A percentile compares a stretch with the other conserved stretches of the same genome.
phyloP scores from a whole-genome alignment of 2,113 vertebrate genomes.

The Amphilophus citrinellus region DNA sequence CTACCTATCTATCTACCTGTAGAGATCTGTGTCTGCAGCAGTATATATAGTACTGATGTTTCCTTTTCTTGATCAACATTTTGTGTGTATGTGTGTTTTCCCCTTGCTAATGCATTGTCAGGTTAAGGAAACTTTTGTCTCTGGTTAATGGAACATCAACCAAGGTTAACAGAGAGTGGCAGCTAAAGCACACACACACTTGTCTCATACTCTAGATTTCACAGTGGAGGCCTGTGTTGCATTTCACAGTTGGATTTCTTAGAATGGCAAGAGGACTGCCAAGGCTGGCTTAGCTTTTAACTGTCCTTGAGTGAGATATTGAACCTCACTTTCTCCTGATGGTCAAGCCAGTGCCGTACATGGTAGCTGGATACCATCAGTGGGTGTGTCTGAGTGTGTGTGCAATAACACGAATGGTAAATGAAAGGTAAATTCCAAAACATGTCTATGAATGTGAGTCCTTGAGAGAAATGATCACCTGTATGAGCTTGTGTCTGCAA shows the following conservation, averaged over 20 bases:
- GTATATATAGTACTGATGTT: not conserved
- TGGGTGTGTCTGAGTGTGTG: not conserved
- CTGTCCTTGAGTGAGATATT: not conserved
- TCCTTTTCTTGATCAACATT: not conserved
- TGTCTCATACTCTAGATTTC: not conserved
- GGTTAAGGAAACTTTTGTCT: slow-evolving; percentile 66
- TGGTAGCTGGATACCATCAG: not conserved
- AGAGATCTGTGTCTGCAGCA: not conserved
- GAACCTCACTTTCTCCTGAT: not conserved
- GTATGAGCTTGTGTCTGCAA: not conserved
- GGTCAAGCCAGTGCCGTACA: not conserved
- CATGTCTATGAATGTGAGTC: not conserved
- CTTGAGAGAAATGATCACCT: not conserved
- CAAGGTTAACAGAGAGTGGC: slow-evolving; percentile 67
- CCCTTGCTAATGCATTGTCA: slow-evolving; percentile 55
- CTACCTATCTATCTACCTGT: slow-evolving; percentile 21
- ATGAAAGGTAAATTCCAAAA: not conserved
- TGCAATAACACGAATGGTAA: not conserved
- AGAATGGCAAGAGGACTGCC: not conserved
- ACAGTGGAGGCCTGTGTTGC: not conserved
- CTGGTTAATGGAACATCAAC: slow-evolving; percentile 66
- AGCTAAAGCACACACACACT: slow-evolving; percentile 33
- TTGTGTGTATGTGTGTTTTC: slow-evolving; percentile 33
- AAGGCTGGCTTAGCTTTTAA: not conserved
- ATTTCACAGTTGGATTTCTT: not conserved